These are phyloP conservation scores for Chelon labrosus DNA, from an alignment of 2,797 vertebrate species.

Conservation along the genomic window DNA sequence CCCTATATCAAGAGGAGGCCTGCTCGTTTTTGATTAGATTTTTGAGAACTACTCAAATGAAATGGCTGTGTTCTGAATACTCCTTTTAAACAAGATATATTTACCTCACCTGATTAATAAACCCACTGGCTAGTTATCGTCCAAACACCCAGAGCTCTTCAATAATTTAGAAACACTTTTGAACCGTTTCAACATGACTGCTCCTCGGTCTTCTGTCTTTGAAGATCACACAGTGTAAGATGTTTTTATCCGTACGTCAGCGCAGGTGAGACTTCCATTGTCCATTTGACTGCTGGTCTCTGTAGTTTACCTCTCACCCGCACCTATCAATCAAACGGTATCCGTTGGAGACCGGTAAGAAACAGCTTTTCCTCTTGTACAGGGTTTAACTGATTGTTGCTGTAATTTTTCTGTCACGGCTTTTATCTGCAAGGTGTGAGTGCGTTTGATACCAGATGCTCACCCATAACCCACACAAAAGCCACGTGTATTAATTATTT, in stretches of 20 bases:
- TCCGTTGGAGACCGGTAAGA: conserved; percentile 55
- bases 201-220: conserved; percentile 74
- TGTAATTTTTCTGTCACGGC: conserved; percentile 82
- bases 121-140: conserved; percentile 56
- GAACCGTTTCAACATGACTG: conserved; percentile 69
- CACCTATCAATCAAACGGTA: conserved; percentile 72
- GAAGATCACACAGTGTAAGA: conserved; percentile 75
- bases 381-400: conserved; percentile 73
- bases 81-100: conserved; percentile 9
- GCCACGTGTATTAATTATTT: conserved; percentile 67
- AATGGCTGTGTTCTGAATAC: conserved; percentile 7
- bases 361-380: conserved; percentile 60
- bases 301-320: conserved; percentile 68
- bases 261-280: conserved; percentile 61
- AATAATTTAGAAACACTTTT: conserved; percentile 72
- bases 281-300: conserved; percentile 80
- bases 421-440: conserved; percentile 76
- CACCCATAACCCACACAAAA: conserved; percentile 76
- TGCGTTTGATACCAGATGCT: conserved; percentile 80
- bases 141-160: conserved; percentile 52
- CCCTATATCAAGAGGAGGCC: not conserved
- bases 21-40: conserved; percentile 7
- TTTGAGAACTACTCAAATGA: conserved; percentile 3
- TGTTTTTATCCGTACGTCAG: conserved; percentile 70
- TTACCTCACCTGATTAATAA: conserved; percentile 40